Percentiles rank a stretch among this genome's conserved stretches.
phyloP scores from a whole-genome alignment of 2,888 invertebrate genomes.

The Chrysolina oricalcia region DNA sequence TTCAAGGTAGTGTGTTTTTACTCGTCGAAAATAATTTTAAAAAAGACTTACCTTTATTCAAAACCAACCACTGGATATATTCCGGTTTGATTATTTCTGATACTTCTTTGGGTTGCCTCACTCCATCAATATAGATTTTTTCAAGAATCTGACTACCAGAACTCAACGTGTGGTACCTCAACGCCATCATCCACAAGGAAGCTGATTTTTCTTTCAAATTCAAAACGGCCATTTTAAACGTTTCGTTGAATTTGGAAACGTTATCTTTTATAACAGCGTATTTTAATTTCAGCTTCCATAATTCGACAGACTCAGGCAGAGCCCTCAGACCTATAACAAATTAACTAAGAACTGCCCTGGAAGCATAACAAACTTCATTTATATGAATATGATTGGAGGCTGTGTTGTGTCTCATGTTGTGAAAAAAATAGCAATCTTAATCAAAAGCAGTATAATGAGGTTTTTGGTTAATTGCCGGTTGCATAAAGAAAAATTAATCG shows the following conservation, averaged over 20 bases:
- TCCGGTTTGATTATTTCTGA: constrained; percentile 76
- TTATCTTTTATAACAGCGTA: constrained; percentile 71
- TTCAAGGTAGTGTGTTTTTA: too few relatives aligned
- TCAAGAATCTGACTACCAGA: constrained; percentile 68
- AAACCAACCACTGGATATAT: constrained; percentile 75
- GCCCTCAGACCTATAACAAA: constrained; percentile 69
- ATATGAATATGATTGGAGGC: neutral
- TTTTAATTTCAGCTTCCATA: constrained; percentile 74
- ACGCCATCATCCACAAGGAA: constrained; percentile 71
- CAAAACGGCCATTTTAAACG: constrained; percentile 65
- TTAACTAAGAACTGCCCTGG: neutral
- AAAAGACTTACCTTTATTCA: constrained; percentile 66
- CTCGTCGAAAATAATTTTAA: neutral
- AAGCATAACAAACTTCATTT: neutral
- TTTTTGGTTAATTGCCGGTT: too few relatives aligned
- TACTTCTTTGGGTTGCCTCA: constrained; percentile 73
- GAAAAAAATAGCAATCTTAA: too few relatives aligned
- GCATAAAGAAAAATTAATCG: too few relatives aligned
- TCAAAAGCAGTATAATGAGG: too few relatives aligned
- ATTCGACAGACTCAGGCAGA: constrained; percentile 70
- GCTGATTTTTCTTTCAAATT: constrained; percentile 69
- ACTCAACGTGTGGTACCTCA: constrained; percentile 66
- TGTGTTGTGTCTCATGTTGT: too few relatives aligned
- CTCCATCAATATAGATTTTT: constrained; percentile 69
- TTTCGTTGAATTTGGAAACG: constrained; percentile 64